phyloP scores from a whole-genome alignment of 2,113 vertebrate species.

The Ammospiza nelsoni region DNA sequence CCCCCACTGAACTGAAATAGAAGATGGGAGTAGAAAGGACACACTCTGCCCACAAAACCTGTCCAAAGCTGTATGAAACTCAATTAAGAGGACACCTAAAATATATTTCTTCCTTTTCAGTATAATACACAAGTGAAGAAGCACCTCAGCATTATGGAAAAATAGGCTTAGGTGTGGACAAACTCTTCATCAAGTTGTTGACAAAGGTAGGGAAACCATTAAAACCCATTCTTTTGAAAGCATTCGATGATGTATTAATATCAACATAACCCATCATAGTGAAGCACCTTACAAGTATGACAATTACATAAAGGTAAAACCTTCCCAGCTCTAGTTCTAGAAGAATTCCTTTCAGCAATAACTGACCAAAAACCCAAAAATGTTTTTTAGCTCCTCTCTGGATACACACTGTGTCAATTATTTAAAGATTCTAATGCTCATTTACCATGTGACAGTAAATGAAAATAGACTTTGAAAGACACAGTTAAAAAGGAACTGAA shows the following conservation, averaged over 20 bases:
- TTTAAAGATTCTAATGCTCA: not conserved
- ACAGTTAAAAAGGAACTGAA: not conserved
- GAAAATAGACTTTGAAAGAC: not conserved
- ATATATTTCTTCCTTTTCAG: not conserved
- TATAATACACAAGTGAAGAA: not conserved
- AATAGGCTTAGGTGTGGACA: not conserved
- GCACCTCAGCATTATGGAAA: not conserved
- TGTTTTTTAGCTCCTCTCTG: not conserved
- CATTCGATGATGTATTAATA: not conserved
- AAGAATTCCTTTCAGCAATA: not conserved
- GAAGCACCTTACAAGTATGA: not conserved
- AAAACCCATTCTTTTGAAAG: not conserved
- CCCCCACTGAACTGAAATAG: rapidly evolving
- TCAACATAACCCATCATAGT: not conserved
- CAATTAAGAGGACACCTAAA: not conserved
- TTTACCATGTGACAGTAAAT: not conserved
- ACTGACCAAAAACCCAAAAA: not conserved
- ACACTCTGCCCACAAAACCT: not conserved
- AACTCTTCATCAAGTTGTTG: not conserved
- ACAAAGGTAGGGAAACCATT: not conserved
- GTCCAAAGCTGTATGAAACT: not conserved
- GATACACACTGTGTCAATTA: not conserved
- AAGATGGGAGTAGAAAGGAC: not conserved
- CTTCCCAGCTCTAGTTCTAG: not conserved
- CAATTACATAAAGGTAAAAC: not conserved